Base-by-base conservation (phyloP, 2,888 invertebrate species). In the Helleia helle region DNA sequence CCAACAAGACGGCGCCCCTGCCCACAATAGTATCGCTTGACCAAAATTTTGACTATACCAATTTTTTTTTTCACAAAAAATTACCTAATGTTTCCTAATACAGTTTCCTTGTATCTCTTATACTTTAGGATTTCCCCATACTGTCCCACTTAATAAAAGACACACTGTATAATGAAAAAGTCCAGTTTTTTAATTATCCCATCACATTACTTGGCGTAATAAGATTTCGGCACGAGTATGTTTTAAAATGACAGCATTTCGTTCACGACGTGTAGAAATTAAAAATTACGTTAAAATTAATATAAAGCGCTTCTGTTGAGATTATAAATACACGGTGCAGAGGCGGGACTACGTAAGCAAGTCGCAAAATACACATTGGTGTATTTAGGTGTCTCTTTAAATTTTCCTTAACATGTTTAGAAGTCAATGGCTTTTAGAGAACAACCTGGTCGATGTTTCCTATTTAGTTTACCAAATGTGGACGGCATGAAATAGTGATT, bases 241-340 rank as follows among this genome's bases (percentile, higher is more conserved):
- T 31, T 18, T 12, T 22, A 11, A 34, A 22, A 12, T 34, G 18
- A 17, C 34, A 34, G 3, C 7, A 34, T 12, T 18, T 34, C n/a
- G 31, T 31, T 31, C 34, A 18, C 34, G 8, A 12, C 34, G 17
- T 18, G 12, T 18, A 18, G 18, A 34, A 34, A 34, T 34, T 34
- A 34, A 34, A 12, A 34, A 34, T 18, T 11, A 34, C 8, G 18
- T 34, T 34, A 18, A 34, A 34, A 34, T 34, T 34, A 34, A 34
- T 22, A 22, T 34, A 12, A 13, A 34, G 34, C 34, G 8, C 12
- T 22, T 5, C 7, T 34, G 34, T 12, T 34, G 22, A 18, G 34
- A 34, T 34, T 34, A 34, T 18, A 34, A 34, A 34, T 34, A 34
- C 34, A 8, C 34, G 12, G 8, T 4, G 34, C 34, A 34, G 34